phyloP scores from a whole-genome alignment of 1,140 invertebrate genomes.

The Monochamus saltuarius region DNA sequence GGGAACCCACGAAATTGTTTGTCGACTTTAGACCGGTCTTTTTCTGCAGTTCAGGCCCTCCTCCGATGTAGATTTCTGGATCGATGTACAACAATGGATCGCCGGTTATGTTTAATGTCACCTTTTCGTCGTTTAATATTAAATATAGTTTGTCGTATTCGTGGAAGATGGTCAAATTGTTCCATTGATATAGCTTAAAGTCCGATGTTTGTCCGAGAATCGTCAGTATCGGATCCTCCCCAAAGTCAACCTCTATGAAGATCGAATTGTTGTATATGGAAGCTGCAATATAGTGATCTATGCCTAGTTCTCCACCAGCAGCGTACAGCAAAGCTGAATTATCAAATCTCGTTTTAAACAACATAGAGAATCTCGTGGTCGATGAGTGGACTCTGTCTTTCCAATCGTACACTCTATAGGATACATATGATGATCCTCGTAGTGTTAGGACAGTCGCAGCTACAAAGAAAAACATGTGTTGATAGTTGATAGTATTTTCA shows the following conservation, averaged over 20 bases:
- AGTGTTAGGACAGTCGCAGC: conserved; percentile 85
- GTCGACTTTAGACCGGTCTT: conserved; percentile 71
- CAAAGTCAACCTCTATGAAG: conserved; percentile 80
- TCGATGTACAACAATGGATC: conserved; percentile 83
- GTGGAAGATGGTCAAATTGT: conserved; percentile 85
- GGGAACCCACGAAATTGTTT: conserved; percentile 79
- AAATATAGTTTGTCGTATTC: conserved; percentile 70
- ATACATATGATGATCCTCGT: conserved; percentile 87
- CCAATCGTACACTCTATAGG: conserved; percentile 90
- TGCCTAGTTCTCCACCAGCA: conserved; percentile 76
- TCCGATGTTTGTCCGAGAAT: conserved; percentile 65
- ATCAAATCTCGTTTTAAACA: conserved; percentile 86
- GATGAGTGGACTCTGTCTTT: conserved; percentile 87
- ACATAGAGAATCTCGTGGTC: conserved; percentile 80
- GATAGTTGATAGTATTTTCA: not conserved
- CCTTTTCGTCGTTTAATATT: conserved; percentile 70
- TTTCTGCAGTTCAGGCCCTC: conserved; percentile 71
- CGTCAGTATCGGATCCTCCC: conserved; percentile 69
- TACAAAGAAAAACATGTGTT: conserved; percentile 52
- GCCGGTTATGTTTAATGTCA: conserved; percentile 69
- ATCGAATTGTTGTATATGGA: conserved; percentile 77
- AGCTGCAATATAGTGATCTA: conserved; percentile 79
- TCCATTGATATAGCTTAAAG: conserved; percentile 78
- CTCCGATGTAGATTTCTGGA: conserved; percentile 89
- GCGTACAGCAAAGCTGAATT: conserved; percentile 86